Evolutionary conservation across 2,888 invertebrate genomes (phyloP), one percentile per base, ranked within the genome.

Genomic region (Mermis nigrescens): DNA sequence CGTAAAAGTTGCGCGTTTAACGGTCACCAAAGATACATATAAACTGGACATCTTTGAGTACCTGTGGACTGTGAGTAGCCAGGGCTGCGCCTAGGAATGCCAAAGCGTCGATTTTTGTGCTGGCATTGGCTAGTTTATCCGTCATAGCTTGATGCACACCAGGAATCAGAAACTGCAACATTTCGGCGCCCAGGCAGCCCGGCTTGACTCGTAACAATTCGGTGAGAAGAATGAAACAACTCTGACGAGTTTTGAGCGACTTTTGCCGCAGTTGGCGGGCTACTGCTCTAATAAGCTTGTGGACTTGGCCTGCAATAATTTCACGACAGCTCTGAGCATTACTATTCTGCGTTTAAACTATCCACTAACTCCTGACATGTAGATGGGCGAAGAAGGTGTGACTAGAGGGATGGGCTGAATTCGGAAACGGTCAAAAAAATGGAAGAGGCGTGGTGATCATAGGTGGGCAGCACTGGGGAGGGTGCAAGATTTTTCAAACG

Each of bases 161-260:
- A 0, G 88, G 85, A 64, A 94, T 83, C 62, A 94, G 78, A 26
- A 83, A 80, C 0, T 84, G 82, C 63, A 91, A 82, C 73, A 89
- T 86, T 66, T 83, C 82, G 7, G 12, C 15, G 7, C 84, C 82
- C 61, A 94, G 79, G 54, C 89, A 87, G 60, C 87, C 89, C 1
- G 92, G 91, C 64, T 91, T 77, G 4, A 90, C 90, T 57, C 81
- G 79, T 58, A 92, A 82, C 61, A 98, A 79, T 75, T 94, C 91
- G 64, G 88, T 86, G 54, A 98, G 79, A 61, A 98, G 76, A 12
- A 84, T 81, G 71, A 98, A 85, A 70, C 91, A 91, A 66, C 89
- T 86, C 71, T 91, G 91, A 55, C 95, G 80, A 59, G 88, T 81
- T 78, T 89, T 74, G 56, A 74, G 69, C 64, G 71, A 73, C 65